These are phyloP conservation scores for Clarias platycephalus DNA, from an alignment of 2,797 vertebrate species.

Conservation along the genomic window DNA sequence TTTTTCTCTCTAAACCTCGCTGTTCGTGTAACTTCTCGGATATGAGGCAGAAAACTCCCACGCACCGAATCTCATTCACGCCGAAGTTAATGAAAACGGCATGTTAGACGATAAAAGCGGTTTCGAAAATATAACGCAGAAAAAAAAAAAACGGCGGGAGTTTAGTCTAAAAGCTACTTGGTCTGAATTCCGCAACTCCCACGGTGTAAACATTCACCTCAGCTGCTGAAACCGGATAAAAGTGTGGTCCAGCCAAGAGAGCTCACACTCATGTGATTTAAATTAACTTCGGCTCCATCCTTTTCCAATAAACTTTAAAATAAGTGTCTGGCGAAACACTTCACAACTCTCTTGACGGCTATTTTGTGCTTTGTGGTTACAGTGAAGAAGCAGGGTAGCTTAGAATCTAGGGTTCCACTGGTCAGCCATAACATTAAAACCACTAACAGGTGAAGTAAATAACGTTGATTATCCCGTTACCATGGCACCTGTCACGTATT, in stretches of 20 bases:
- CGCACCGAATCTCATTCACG: constrained; percentile 45
- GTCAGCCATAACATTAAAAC: too few species aligned
- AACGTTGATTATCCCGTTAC: too few species aligned
- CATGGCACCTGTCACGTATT: too few species aligned
- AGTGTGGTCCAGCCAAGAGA: background rate
- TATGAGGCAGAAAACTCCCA: constrained; percentile 55
- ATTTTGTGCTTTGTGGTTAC: constrained; percentile 10
- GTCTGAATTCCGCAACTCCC: constrained; percentile 31
- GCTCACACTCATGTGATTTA: constrained; percentile 22
- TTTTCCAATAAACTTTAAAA: constrained; percentile 9
- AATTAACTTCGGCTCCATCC: constrained; percentile 6
- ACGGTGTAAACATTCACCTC: constrained; percentile 28
- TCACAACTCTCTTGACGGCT: background rate
- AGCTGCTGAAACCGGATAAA: constrained; percentile 21
- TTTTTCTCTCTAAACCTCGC: constrained; percentile 59
- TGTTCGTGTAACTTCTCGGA: constrained; percentile 70
- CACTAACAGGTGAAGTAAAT: too few species aligned
- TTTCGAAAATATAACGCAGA: constrained; percentile 21
- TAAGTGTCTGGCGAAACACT: background rate
- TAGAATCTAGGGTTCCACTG: too few species aligned
- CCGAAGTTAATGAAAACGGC: constrained; percentile 36
- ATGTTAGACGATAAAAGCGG: constrained; percentile 1
- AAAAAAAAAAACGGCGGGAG: background rate
- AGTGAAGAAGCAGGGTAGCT: background rate
- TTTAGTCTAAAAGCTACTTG: constrained; percentile 29